These are phyloP conservation scores for Orthonychiurus folsomi DNA, from an alignment of 2,888 invertebrate species.

Conservation along the genomic window DNA sequence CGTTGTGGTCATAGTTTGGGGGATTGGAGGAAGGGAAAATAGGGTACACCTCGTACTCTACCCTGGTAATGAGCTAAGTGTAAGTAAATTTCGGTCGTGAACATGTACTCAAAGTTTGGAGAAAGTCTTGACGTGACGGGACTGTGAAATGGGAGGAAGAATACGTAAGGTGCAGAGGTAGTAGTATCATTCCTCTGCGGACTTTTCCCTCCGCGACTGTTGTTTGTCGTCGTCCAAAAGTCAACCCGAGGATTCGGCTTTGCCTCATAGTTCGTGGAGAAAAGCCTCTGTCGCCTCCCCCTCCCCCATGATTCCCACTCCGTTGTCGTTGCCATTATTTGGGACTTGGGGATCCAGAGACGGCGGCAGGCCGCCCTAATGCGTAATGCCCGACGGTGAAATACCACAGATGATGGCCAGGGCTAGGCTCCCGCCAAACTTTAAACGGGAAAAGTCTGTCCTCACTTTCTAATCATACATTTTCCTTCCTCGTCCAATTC, in stretches of 20 bases:
- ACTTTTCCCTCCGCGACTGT: not conserved
- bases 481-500: not conserved
- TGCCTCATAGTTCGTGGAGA: no score
- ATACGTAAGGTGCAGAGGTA: no score
- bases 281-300: no score
- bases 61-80: not conserved
- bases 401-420: not conserved
- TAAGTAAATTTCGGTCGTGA: not conserved
- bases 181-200: no score
- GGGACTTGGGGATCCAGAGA: not conserved
- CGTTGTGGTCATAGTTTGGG: no score
- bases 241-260: no score
- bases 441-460: not conserved
- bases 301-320: not conserved
- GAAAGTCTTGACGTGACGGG: not conserved
- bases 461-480: not conserved
- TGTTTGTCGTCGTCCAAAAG: conserved; percentile 1
- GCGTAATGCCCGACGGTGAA: not conserved
- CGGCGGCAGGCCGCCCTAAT: not conserved
- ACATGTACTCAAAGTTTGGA: not conserved
- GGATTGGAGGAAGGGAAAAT: no score
- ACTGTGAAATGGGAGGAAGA: not conserved
- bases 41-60: no score
- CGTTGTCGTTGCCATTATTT: not conserved
- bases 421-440: no score